Evolutionary conservation across 2,888 invertebrate species (phyloP).

Genomic region (Drosophila gaucha): DNA sequence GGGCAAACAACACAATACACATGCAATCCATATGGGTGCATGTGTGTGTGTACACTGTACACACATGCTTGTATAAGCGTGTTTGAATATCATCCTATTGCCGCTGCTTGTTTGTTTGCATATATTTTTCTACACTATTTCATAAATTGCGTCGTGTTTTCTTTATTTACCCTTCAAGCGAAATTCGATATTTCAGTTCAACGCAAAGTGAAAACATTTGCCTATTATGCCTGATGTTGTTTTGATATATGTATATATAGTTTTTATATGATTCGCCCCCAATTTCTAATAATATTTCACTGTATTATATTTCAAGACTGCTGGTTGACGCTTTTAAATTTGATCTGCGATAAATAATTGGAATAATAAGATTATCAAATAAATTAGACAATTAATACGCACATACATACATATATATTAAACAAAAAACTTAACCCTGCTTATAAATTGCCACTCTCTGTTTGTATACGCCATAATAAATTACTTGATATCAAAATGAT

Average conservation of each 20-base stretch:
- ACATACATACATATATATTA: background rate
- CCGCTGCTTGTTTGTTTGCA: conserved; percentile 23
- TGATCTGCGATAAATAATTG: background rate
- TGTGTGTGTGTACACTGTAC: conserved; percentile 3
- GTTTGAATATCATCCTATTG: conserved; percentile 37
- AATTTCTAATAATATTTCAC: conserved; percentile 9
- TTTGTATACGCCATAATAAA: background rate
- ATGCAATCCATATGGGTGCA: background rate
- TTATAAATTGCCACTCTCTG: no score
- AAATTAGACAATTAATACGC: background rate
- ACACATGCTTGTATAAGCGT: conserved; percentile 1
- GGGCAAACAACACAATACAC: conserved; percentile 27
- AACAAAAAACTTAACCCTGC: no score
- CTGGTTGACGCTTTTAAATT: conserved; percentile 1
- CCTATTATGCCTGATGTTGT: conserved; percentile 7
- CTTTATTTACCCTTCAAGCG: conserved; percentile 32
- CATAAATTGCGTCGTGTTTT: conserved; percentile 37
- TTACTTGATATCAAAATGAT: background rate
- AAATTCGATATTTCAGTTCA: conserved; percentile 37
- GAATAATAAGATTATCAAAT: background rate
- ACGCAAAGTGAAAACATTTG: conserved; percentile 10
- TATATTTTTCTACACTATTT: conserved; percentile 23
- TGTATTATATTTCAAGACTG: conserved; percentile 4
- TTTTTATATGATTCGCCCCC: background rate
- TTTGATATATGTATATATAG: background rate